These are phyloP conservation scores for Heterohyrax brucei DNA, from an alignment of 2,797 vertebrate species.

Conservation along the genomic window DNA sequence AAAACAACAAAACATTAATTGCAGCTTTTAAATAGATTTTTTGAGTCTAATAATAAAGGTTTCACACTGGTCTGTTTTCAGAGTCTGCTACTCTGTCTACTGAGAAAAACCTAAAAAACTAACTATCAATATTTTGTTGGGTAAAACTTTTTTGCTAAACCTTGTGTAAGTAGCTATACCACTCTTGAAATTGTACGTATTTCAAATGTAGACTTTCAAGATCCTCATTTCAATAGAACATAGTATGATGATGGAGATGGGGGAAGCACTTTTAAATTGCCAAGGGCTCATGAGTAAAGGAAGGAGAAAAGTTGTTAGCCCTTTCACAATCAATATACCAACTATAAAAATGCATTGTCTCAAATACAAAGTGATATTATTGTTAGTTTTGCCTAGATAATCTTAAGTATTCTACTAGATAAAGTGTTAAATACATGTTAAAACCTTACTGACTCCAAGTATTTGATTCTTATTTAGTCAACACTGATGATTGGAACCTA, in stretches of 20 bases:
- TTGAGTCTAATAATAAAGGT: background rate
- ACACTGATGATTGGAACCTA: background rate
- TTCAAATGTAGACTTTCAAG: conserved; percentile 24
- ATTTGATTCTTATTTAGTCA: conserved; percentile 34
- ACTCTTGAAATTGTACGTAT: background rate
- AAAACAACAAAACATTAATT: background rate
- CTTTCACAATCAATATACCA: background rate
- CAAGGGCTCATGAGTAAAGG: background rate
- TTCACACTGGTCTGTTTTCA: background rate
- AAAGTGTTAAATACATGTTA: background rate
- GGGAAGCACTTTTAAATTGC: conserved; percentile 31
- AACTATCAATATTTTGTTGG: conserved; percentile 41
- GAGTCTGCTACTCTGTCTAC: background rate
- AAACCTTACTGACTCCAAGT: background rate
- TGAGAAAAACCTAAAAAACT: conserved; percentile 15
- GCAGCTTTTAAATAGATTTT: conserved; percentile 6
- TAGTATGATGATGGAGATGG: background rate
- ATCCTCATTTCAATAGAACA: background rate
- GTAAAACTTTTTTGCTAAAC: background rate
- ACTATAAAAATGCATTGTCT: background rate
- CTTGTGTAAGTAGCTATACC: background rate
- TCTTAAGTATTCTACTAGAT: background rate
- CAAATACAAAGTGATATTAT: conserved; percentile 19
- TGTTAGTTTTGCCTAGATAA: conserved; percentile 1
- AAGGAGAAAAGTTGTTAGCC: background rate